Base-by-base conservation (phyloP, 2,888 invertebrate species). In the Bhutanitis thaidina region DNA sequence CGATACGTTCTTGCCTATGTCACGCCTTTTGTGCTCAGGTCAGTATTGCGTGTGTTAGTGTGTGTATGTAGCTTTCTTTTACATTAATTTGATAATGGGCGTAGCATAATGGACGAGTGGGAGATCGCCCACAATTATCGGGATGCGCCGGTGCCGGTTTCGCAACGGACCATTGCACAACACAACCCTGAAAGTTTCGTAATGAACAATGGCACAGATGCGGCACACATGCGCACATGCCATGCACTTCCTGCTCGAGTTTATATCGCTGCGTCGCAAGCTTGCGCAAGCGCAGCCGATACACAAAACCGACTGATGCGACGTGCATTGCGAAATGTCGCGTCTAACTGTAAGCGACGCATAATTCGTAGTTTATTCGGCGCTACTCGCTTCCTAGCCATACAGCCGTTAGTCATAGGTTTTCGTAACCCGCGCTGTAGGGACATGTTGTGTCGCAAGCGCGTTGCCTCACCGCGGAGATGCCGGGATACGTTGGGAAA, bases 401-500 rank as follows among this genome's bases (percentile, higher is more conserved):
- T 71, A 65, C 70, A 34, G n/a, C 43, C 3, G 30, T 43, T 32
- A 85, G 77, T 86, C 84, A 81, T 85, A 82, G 79, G 76, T 88
- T 89, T 82, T 89, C 87, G 86, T 89, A 88, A 88, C 79, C 68
- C 82, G 81, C 79, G 80, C 80, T 84, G 86, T 83, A 86, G 87
- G 87, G 86, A 82, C 84, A 80, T 69, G 76, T 75, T 72, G 69
- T 86, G 87, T 83, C 85, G 88, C 80, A 86, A 88, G 74, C 78
- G 64, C 63, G 70, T 86, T 87, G 84, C 86, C 72, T 70, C 85
- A 86, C 76, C 71, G 34, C 34, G 34, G 77, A 53, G 82, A 77
- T 77, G 85, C 78, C 83, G 86, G 83, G 87, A 85, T 83, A 77
- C 78, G 81, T 88, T 88, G 86, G 88, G 88, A 88, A 88, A 89